Evolutionary conservation across 1,140 invertebrate genomes (phyloP).

Genomic region (Drosophila busckii): DNA sequence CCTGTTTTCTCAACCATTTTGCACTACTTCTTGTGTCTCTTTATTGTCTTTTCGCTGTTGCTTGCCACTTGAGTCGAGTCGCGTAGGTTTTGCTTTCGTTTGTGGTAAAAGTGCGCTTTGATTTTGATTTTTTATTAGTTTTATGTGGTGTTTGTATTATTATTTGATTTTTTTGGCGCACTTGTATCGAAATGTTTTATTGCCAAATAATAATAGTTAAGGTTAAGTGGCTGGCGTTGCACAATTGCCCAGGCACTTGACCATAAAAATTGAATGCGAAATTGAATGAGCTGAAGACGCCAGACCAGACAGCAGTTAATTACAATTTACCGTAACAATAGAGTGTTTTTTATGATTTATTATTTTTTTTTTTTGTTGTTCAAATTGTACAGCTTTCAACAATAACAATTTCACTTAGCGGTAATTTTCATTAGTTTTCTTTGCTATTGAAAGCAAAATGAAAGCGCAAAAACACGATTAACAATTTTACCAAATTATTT

Average conservation of each 20-base stretch:
- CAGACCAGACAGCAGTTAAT: too few relatives aligned
- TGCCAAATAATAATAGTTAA: constrained; percentile 69
- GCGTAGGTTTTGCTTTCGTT: constrained; percentile 19
- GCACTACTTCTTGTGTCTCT: constrained; percentile 23
- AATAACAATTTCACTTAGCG: constrained; percentile 9
- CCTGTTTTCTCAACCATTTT: constrained; percentile 75
- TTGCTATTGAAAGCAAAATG: constrained; percentile 12
- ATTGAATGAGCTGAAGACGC: too few relatives aligned
- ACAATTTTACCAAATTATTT: constrained; percentile 28
- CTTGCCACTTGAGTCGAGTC: constrained; percentile 50
- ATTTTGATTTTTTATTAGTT: too few relatives aligned
- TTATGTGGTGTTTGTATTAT: background rate
- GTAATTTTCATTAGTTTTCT: background rate
- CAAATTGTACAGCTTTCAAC: constrained; percentile 2
- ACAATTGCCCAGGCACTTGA: constrained; percentile 55
- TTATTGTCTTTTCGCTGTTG: constrained; percentile 20
- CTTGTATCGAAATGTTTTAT: constrained; percentile 54
- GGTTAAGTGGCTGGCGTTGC: constrained; percentile 67
- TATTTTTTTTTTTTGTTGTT: too few relatives aligned
- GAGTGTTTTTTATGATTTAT: too few relatives aligned
- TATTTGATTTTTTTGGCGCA: constrained; percentile 28
- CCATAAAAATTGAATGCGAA: constrained; percentile 30
- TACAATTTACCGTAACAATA: too few relatives aligned
- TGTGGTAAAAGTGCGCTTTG: constrained; percentile 51
- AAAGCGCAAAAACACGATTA: constrained; percentile 35